Percentiles rank a stretch among this genome's conserved stretches.
These are phyloP conservation scores for Alectura lathami DNA, from an alignment of 2,113 vertebrate species.

Conservation along the genomic window DNA sequence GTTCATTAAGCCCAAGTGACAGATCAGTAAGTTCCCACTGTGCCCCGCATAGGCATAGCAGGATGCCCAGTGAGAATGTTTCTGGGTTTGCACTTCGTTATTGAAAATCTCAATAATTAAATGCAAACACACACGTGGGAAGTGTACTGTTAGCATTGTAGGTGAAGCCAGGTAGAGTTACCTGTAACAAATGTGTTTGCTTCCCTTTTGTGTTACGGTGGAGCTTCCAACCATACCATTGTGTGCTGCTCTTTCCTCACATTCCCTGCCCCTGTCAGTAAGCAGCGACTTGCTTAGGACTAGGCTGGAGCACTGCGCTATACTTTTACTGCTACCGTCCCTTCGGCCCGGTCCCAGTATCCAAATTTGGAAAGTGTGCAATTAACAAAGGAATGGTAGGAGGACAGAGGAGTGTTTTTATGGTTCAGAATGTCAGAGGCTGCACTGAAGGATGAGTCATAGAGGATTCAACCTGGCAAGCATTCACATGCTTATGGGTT, in stretches of 20 bases:
- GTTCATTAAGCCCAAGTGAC: not conserved
- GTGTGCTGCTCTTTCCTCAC: not conserved
- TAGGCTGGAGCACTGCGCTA: fast-evolving
- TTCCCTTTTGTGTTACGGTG: not conserved
- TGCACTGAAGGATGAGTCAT: not conserved
- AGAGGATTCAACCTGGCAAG: not conserved
- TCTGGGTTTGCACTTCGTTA: not conserved
- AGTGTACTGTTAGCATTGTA: not conserved
- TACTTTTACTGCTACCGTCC: not conserved
- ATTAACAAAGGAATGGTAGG: not conserved
- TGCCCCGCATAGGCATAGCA: not conserved
- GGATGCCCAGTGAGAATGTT: not conserved
- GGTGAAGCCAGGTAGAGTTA: not conserved
- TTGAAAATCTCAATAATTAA: not conserved
- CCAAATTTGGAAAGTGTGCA: not conserved
- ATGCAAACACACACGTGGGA: not conserved
- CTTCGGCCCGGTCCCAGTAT: not conserved
- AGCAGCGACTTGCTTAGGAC: not conserved
- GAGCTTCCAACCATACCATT: not conserved
- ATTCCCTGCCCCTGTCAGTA: not conserved
- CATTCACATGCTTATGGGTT: not conserved
- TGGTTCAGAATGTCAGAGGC: not conserved
- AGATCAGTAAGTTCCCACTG: not conserved
- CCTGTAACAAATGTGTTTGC: not conserved
- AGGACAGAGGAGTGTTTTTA: not conserved